Percentiles rank a stretch among this genome's conserved stretches.
Evolutionary conservation across 2,113 vertebrate species (phyloP).

Genomic region (Barbus barbus): DNA sequence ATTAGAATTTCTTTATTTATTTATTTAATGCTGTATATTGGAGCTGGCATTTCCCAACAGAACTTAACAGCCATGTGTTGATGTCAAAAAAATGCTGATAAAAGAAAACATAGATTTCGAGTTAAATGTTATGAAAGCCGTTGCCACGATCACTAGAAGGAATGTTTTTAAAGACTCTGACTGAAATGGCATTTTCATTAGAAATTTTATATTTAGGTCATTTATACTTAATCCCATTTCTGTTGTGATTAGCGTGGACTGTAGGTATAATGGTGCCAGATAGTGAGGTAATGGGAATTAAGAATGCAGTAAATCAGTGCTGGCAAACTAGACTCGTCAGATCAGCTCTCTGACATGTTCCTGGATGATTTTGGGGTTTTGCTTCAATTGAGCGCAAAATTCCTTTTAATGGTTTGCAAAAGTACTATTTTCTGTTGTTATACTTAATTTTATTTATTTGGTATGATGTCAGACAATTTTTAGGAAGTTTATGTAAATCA

Average conservation of each 20-base stretch:
- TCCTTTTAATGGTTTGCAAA: neutral
- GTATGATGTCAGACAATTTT: neutral
- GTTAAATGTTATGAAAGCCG: neutral
- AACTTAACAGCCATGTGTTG: neutral
- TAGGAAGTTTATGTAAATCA: neutral
- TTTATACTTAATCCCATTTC: neutral
- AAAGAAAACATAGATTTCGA: neutral
- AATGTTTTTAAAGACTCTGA: neutral
- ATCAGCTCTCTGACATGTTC: slow-evolving; percentile 22
- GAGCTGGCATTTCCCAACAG: neutral
- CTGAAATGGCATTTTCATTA: neutral
- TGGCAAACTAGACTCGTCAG: slow-evolving; percentile 9
- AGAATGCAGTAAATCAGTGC: slow-evolving; percentile 2
- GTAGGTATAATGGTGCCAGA: slow-evolving; percentile 9
- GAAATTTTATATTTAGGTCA: neutral
- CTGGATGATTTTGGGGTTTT: neutral
- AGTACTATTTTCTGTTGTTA: neutral
- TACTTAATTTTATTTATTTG: neutral
- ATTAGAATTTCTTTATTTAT: no score
- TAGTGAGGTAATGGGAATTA: neutral
- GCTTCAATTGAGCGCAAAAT: neutral
- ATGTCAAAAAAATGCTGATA: neutral
- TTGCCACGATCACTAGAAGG: neutral
- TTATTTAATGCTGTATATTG: neutral
- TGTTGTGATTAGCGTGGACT: neutral